Evolutionary conservation across 2,113 vertebrate species (phyloP).

Genomic region (Raja brachyura): DNA sequence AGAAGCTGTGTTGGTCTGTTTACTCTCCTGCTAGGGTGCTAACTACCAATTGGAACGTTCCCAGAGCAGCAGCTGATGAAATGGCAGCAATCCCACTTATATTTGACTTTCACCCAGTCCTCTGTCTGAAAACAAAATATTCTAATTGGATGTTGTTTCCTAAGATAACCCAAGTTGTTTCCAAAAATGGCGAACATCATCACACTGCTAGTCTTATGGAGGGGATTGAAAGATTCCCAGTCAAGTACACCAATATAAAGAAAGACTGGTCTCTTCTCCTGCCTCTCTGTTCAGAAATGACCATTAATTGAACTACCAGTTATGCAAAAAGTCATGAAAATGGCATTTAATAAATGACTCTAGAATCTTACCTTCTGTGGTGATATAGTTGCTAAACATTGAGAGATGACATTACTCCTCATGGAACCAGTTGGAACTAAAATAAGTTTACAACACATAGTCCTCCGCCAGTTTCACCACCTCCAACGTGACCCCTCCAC

Average conservation of each 20-base stretch:
- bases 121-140: neutral
- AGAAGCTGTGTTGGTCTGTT: neutral
- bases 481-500: too few species aligned
- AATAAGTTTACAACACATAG: too few species aligned
- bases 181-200: neutral
- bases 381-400: too few species aligned
- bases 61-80: neutral
- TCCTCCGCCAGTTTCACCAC: too few species aligned
- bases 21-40: neutral
- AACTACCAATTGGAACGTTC: neutral
- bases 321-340: too few species aligned
- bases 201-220: neutral
- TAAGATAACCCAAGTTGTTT: neutral
- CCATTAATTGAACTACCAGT: too few species aligned
- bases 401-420: too few species aligned
- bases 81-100: neutral
- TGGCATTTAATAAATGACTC: too few species aligned
- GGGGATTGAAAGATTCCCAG: neutral
- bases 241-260: neutral
- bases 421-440: too few species aligned
- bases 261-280: neutral
- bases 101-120: neutral
- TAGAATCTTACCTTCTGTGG: too few species aligned
- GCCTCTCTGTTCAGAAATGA: neutral
- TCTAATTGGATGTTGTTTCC: neutral